A percentile compares a stretch with the other conserved stretches of the same genome.
phyloP scores from a whole-genome alignment of 1,140 invertebrate species.

The Tetranychus cinnabarinus region DNA sequence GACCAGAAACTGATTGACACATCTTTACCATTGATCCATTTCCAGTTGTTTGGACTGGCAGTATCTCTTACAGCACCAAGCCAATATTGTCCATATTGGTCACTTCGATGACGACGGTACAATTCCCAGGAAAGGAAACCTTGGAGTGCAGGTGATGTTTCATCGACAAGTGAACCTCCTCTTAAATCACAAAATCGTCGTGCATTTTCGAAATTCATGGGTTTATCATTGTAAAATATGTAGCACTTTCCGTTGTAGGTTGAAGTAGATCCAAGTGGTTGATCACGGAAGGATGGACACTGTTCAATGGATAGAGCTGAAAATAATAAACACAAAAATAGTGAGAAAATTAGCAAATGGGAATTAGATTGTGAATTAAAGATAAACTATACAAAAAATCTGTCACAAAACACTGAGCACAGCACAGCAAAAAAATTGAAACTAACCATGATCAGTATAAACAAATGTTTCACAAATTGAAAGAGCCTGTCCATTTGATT shows the following conservation, averaged over 20 bases:
- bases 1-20: slow-evolving; percentile 81
- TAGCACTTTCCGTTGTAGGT: slow-evolving; percentile 92
- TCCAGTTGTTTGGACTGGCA: slow-evolving; percentile 54
- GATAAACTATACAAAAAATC: background rate
- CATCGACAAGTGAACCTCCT: slow-evolving; percentile 61
- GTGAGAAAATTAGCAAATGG: background rate
- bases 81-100: slow-evolving; percentile 79
- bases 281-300: slow-evolving; percentile 72
- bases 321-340: background rate
- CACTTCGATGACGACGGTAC: slow-evolving; percentile 64
- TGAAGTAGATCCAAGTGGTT: slow-evolving; percentile 66
- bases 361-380: background rate
- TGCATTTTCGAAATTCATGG: slow-evolving; percentile 51
- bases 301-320: slow-evolving; percentile 70
- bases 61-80: slow-evolving; percentile 66
- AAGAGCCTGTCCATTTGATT: slow-evolving; percentile 40
- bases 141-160: slow-evolving; percentile 76
- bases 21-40: slow-evolving; percentile 55
- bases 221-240: slow-evolving; percentile 74
- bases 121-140: slow-evolving; percentile 83
- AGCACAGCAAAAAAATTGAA: background rate
- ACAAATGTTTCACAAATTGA: slow-evolving; percentile 89
- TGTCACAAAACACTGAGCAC: background rate
- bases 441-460: slow-evolving; percentile 59
- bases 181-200: slow-evolving; percentile 50